These are phyloP conservation scores for Tenthredo livida DNA, from an alignment of 2,888 invertebrate species.

Conservation along the genomic window DNA sequence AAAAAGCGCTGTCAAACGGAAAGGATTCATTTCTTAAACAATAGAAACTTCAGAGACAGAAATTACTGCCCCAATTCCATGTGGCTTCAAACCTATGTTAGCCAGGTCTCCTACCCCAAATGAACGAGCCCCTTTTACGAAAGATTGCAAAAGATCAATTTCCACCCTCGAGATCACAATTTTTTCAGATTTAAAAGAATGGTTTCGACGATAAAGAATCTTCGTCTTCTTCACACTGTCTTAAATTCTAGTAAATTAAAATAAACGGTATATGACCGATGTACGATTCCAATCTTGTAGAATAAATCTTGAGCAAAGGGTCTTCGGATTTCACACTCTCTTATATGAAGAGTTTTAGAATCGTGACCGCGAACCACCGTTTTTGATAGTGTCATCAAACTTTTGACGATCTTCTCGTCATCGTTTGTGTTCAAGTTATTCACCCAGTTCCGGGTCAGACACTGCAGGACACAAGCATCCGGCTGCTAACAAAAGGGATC, in stretches of 20 bases:
- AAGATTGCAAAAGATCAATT: not conserved
- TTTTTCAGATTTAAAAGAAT: no score
- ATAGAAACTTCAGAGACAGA: conserved; percentile 6
- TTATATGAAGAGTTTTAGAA: not conserved
- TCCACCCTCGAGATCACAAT: not conserved
- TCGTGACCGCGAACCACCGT: not conserved
- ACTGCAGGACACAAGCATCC: not conserved
- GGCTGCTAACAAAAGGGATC: conserved; percentile 2
- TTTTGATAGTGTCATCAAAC: conserved; percentile 10
- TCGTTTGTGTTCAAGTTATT: not conserved
- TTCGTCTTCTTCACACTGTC: no score
- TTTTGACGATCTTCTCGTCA: conserved; percentile 14
- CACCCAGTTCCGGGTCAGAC: not conserved
- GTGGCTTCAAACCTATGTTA: not conserved
- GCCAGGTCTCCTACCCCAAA: not conserved
- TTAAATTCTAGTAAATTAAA: no score
- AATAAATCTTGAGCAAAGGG: not conserved
- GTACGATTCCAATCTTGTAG: not conserved
- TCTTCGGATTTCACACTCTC: not conserved
- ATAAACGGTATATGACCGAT: no score
- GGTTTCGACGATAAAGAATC: no score
- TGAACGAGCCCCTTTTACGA: not conserved
- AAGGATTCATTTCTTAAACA: conserved; percentile 8
- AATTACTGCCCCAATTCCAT: not conserved
- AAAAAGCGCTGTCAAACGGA: not conserved